Evolutionary conservation across 2,113 vertebrate species (phyloP).

Genomic region (Cyanistes caeruleus): DNA sequence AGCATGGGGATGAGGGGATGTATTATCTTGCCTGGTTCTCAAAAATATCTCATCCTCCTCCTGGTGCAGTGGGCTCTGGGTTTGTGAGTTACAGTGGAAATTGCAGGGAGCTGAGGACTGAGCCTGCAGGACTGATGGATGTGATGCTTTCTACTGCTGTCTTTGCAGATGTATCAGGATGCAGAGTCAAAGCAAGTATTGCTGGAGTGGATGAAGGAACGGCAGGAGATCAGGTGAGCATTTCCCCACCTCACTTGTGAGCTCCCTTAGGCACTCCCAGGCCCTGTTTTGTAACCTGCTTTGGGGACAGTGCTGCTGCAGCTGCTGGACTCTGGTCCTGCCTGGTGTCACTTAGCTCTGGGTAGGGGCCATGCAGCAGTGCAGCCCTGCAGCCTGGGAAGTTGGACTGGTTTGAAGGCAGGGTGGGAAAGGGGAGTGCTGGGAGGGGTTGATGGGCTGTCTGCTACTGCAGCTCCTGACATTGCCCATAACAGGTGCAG

Average conservation of each 20-base stretch:
- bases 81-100: background rate
- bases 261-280: background rate
- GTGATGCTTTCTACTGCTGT: background rate
- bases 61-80: background rate
- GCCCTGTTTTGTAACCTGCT: background rate
- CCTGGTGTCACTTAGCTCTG: background rate
- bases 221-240: constrained; percentile 79
- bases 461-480: background rate
- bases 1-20: rapidly evolving
- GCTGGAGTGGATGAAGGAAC: constrained; percentile 81
- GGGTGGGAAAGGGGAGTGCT: background rate
- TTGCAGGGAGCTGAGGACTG: background rate
- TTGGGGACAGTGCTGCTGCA: background rate
- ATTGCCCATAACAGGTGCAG: background rate
- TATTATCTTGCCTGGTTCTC: background rate
- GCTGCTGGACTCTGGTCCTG: background rate
- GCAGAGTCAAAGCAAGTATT: constrained; percentile 79
- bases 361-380: background rate
- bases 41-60: background rate
- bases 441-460: background rate
- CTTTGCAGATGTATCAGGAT: constrained; percentile 79
- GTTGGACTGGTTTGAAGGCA: background rate
- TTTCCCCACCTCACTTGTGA: rapidly evolving
- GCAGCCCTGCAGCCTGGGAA: background rate
- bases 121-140: background rate